A percentile compares a stretch with the other conserved stretches of the same genome.
Conservation (phyloP, 2,888 invertebrate species). For the Caenorhabditis wallacei region DNA sequence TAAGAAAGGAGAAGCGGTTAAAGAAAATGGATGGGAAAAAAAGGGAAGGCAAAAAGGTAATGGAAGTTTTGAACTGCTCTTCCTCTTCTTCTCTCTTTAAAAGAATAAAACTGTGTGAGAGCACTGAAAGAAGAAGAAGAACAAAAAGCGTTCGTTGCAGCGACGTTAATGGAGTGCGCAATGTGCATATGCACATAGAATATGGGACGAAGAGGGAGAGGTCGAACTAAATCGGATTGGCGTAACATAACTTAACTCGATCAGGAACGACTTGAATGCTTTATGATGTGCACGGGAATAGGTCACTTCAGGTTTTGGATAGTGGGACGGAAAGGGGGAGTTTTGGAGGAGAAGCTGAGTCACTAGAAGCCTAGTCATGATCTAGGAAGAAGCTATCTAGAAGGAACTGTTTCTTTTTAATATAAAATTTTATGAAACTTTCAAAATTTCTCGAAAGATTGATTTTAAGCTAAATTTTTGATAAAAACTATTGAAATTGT, state of each 20-base stretch:
- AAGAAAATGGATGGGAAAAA: slow-evolving; percentile 31
- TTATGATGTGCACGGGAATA: slow-evolving; percentile 21
- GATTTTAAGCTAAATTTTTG: too few relatives aligned
- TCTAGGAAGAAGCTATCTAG: too few relatives aligned
- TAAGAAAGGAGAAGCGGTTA: slow-evolving; percentile 15
- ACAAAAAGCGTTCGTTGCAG: slow-evolving; percentile 10
- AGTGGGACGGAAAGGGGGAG: background rate
- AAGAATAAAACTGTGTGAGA: slow-evolving; percentile 27
- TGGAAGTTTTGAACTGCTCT: slow-evolving; percentile 61
- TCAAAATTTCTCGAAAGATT: too few relatives aligned
- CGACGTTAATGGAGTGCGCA: slow-evolving; percentile 49
- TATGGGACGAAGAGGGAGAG: slow-evolving; percentile 45
- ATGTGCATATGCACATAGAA: slow-evolving; percentile 35
- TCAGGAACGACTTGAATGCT: slow-evolving; percentile 33
- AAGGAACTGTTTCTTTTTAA: too few relatives aligned
- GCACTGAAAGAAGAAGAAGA: slow-evolving; percentile 3
- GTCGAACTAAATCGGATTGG: slow-evolving; percentile 49
- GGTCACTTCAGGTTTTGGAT: background rate
- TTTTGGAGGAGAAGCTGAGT: background rate
- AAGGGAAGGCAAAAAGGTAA: slow-evolving; percentile 54
- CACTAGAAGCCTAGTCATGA: too few relatives aligned
- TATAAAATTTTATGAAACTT: too few relatives aligned
- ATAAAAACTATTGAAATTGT: too few relatives aligned
- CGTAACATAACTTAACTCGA: slow-evolving; percentile 56
- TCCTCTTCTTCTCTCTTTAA: slow-evolving; percentile 27